phyloP scores from a whole-genome alignment of 2,888 invertebrate genomes.

The Dione juno region DNA sequence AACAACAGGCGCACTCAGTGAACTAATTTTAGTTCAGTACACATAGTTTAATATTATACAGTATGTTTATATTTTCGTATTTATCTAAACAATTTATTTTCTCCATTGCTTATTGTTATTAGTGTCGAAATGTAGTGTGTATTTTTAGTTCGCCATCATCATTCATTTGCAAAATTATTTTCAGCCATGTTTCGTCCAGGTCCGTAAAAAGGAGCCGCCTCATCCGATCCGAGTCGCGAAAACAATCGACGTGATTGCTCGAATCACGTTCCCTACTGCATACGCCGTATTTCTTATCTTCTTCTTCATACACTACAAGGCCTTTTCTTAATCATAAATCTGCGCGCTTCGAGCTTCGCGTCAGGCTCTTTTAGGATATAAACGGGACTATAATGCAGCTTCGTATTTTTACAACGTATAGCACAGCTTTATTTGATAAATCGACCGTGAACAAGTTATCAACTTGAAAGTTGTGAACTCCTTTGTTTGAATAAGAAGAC shows the following conservation, averaged over 20 bases:
- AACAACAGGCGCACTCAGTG: not conserved
- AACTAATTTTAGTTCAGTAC: not conserved
- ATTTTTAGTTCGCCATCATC: conserved; percentile 62
- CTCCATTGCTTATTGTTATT: conserved; percentile 23
- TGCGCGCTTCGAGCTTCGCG: conserved; percentile 59
- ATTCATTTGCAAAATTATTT: conserved; percentile 76
- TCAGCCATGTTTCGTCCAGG: conserved; percentile 92
- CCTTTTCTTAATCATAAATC: conserved; percentile 85
- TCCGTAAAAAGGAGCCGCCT: conserved; percentile 95
- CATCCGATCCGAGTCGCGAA: conserved; percentile 97
- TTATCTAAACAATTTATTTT: conserved; percentile 2
- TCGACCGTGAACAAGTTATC: conserved; percentile 55
- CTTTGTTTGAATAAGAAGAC: conserved; percentile 59
- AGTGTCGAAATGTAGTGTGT: conserved; percentile 26
- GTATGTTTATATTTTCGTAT: not conserved
- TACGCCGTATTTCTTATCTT: conserved; percentile 96
- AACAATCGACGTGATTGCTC: conserved; percentile 96
- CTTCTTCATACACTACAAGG: conserved; percentile 97
- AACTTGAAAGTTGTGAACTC: conserved; percentile 64
- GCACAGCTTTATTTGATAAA: conserved; percentile 60
- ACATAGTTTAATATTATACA: not conserved
- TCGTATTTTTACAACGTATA: conserved; percentile 57
- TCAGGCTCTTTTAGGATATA: conserved; percentile 3
- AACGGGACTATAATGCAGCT: conserved; percentile 52
- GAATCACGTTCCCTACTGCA: conserved; percentile 96